These are phyloP conservation scores for Chrysomallon squamiferum DNA, from an alignment of 1,140 invertebrate genomes.

Conservation along the genomic window DNA sequence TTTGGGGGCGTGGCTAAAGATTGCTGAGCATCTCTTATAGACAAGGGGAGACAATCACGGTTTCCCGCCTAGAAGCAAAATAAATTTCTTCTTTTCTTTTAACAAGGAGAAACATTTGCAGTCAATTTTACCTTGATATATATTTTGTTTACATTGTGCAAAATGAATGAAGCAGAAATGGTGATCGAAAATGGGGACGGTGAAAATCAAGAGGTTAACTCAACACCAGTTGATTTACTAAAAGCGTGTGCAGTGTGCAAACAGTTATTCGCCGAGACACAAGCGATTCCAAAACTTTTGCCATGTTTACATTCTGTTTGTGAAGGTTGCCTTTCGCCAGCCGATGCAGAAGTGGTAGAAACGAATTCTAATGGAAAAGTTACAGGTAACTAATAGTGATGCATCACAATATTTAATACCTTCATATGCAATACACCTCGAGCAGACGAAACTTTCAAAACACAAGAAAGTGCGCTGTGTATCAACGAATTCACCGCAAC, in stretches of 20 bases:
- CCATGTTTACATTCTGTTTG: conserved; percentile 88
- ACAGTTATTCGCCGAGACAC: conserved; percentile 67
- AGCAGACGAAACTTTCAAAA: no score
- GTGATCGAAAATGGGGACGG: no score
- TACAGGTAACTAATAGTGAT: conserved; percentile 43
- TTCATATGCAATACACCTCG: conserved; percentile 16
- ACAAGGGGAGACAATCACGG: not conserved
- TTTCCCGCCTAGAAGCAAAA: not conserved
- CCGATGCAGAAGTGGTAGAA: conserved; percentile 69
- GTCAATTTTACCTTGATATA: not conserved
- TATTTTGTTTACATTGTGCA: no score
- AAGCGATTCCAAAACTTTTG: conserved; percentile 76
- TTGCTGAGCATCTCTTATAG: not conserved
- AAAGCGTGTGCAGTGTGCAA: conserved; percentile 67
- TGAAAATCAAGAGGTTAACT: conserved; percentile 6
- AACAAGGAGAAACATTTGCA: not conserved
- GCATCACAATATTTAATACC: conserved; percentile 10
- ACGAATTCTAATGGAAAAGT: conserved; percentile 41
- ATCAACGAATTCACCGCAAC: no score
- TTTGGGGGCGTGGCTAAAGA: no score
- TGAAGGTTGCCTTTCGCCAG: conserved; percentile 73
- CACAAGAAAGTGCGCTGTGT: no score
- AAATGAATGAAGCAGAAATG: no score
- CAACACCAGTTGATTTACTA: conserved; percentile 14
- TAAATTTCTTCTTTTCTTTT: no score